A percentile compares a stretch with the other conserved stretches of the same genome.
phyloP scores from a whole-genome alignment of 1,140 invertebrate genomes.

The Drosophila auraria region DNA sequence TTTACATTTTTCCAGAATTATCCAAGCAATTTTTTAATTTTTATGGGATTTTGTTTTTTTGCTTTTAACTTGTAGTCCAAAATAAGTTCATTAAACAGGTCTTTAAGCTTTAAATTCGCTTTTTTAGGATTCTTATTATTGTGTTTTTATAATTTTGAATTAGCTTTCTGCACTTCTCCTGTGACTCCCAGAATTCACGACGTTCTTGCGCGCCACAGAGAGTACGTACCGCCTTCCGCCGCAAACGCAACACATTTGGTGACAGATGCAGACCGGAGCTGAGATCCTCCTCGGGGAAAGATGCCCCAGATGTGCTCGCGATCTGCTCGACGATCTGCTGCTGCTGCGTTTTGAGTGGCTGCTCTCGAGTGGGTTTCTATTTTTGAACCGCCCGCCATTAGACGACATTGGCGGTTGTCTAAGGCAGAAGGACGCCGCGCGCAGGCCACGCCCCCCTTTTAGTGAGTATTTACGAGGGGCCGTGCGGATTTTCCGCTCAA shows the following conservation, averaged over 20 bases:
- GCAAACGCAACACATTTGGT: conserved; percentile 82
- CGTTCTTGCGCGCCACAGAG: conserved; percentile 21
- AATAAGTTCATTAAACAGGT: too few relatives aligned
- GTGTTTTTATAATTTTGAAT: neutral
- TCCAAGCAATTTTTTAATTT: too few relatives aligned
- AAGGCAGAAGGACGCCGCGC: conserved; percentile 65
- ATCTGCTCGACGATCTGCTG: conserved; percentile 32
- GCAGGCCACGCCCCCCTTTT: conserved; percentile 58
- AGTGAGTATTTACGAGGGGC: conserved; percentile 35
- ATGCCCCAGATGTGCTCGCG: conserved; percentile 52
- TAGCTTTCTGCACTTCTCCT: neutral
- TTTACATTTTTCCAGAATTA: too few relatives aligned
- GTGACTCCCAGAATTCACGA: conserved; percentile 4
- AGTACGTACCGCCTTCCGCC: conserved; percentile 63
- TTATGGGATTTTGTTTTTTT: too few relatives aligned
- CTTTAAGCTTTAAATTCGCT: too few relatives aligned
- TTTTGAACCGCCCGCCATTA: conserved; percentile 79
- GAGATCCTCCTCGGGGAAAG: conserved; percentile 31
- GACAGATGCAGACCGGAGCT: conserved; percentile 58
- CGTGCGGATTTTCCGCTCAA: conserved; percentile 55
- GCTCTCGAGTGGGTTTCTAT: conserved; percentile 79
- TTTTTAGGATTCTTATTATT: neutral
- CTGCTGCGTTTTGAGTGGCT: conserved; percentile 77
- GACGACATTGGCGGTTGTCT: conserved; percentile 54
- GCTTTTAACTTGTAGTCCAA: too few relatives aligned